Conservation (phyloP, 2,113 vertebrate genomes). For the Amphiprion ocellaris region DNA sequence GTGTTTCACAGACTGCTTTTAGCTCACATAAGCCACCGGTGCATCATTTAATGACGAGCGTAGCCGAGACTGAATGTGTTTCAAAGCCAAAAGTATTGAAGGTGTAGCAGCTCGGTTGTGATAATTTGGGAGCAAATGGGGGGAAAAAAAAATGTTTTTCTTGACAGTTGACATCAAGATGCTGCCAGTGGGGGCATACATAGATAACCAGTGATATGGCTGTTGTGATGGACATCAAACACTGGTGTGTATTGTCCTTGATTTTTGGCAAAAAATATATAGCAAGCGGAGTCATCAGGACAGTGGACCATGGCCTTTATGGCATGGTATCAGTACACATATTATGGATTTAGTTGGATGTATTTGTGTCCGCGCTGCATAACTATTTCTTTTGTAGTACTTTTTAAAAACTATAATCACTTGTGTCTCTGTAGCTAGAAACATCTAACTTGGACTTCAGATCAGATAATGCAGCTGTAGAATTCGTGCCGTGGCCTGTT, state of each 20-base stretch:
- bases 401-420: neutral
- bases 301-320: neutral
- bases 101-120: neutral
- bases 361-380: neutral
- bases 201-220: neutral
- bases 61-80: neutral
- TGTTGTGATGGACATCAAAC: neutral
- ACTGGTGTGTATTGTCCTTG: neutral
- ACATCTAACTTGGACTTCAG: slow-evolving; percentile 3
- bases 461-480: slow-evolving; percentile 11
- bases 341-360: neutral
- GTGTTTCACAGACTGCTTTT: neutral
- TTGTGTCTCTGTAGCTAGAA: neutral
- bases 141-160: neutral
- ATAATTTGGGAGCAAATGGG: neutral
- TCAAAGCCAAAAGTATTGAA: neutral
- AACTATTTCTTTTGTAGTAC: neutral
- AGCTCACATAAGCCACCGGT: neutral
- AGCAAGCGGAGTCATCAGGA: neutral
- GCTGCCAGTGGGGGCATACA: neutral
- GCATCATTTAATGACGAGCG: neutral
- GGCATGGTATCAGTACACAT: neutral
- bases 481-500: neutral
- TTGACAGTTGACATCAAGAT: neutral
- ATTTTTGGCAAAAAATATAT: neutral